Evolutionary conservation across 2,888 invertebrate genomes (phyloP).

Genomic region (Beris chalybata): DNA sequence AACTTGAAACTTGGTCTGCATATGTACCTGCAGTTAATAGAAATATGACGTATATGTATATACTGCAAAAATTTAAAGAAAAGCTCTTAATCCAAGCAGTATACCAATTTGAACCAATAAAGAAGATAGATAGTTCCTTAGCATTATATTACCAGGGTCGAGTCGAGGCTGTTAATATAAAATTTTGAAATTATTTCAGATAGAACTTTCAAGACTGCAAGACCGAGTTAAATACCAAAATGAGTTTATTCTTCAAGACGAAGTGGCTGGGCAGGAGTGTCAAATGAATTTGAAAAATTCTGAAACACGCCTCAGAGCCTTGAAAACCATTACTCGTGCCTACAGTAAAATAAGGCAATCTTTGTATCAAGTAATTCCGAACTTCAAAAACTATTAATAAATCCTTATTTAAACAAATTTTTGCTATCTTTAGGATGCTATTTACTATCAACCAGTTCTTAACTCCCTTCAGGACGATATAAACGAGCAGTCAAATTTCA

Average conservation of each 20-base stretch:
- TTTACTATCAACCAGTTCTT: slow-evolving; percentile 54
- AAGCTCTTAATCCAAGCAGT: no score
- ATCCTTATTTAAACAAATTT: not conserved
- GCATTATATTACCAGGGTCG: no score
- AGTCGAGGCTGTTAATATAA: no score
- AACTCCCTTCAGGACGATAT: slow-evolving; percentile 50
- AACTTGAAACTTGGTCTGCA: no score
- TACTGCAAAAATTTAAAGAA: no score
- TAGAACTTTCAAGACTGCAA: slow-evolving; percentile 47
- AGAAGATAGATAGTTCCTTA: no score
- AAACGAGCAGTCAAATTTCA: slow-evolving; percentile 52
- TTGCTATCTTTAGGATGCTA: slow-evolving; percentile 45
- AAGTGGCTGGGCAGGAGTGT: slow-evolving; percentile 46
- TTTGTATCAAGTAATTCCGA: slow-evolving; percentile 19
- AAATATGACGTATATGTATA: no score
- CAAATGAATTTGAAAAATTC: slow-evolving; percentile 52
- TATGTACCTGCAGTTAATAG: no score
- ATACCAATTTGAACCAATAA: no score
- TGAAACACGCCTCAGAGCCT: slow-evolving; percentile 50
- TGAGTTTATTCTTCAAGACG: slow-evolving; percentile 49
- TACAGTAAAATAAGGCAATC: slow-evolving; percentile 50
- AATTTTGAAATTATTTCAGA: slow-evolving; percentile 38
- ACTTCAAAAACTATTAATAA: not conserved
- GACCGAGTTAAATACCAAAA: slow-evolving; percentile 52
- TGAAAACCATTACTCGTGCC: slow-evolving; percentile 49